Evolutionary conservation across 2,888 invertebrate species (phyloP), one percentile per base, ranked within the genome.

Genomic region (Isoperla grammatica): DNA sequence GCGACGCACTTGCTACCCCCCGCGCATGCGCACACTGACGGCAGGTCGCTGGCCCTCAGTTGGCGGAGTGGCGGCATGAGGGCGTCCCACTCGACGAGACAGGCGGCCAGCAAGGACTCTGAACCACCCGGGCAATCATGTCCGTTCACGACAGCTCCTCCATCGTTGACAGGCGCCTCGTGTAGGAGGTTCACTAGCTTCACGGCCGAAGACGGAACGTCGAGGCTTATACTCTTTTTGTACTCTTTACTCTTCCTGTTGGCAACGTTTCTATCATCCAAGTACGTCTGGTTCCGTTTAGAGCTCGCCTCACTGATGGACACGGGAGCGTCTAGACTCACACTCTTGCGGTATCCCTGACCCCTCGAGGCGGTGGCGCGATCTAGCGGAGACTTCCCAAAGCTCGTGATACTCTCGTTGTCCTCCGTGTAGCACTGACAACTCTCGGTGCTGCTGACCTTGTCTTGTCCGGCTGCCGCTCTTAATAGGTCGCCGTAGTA

Each of bases 401-500:
- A 9, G 65, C 48, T 53, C 54, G 29, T 17, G 67, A 59, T n/a
- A 69, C 67, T 12, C 71, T 70, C 22, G 72, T 70, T 20, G 75
- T 72, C n/a, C 77, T 76, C 61, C 74, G 74, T 35, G 75, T 76
- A 43, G 76, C 77, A 50, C 75, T 77, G 62, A 78, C 70, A 60
- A 57, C 37, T n/a, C 57, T 53, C 17, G 45, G 11, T 23, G 56
- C 12, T 48, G 57, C 17, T 19, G 49, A 46, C 20, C 60, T 5
- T 57, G 77, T 19, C 78, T 77, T 48, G 81, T 69, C 55, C 71
- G 69, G 11, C 69, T 67, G 69, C 71, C 70, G 57, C 73, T 68
- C 82, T 81, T 63, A 87, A 84, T 56, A 90, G 74, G 71, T 90
- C 90, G 1, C 88, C 87, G 81, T 90, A 90, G 69, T 90, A 90